Evolutionary conservation across 2,888 invertebrate genomes (phyloP).

Genomic region (Philopedon plagiatum): DNA sequence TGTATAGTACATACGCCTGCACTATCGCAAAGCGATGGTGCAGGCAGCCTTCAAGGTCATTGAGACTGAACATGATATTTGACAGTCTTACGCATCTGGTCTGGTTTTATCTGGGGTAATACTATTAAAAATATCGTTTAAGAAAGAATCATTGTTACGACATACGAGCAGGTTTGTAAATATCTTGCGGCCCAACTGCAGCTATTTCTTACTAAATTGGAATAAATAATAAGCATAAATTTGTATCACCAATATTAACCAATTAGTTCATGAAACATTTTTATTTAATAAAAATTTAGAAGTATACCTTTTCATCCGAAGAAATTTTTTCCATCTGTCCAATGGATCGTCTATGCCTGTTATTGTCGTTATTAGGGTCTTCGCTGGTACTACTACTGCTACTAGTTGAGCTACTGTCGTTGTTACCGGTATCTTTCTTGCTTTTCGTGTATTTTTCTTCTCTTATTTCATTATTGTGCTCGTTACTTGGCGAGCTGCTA

Average conservation of each 20-base stretch:
- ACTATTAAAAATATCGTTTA: too few relatives aligned
- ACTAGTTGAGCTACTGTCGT: slow-evolving; percentile 14
- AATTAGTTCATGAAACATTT: not conserved
- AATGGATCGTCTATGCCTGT: slow-evolving; percentile 52
- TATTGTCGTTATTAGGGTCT: slow-evolving; percentile 34
- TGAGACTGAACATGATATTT: too few relatives aligned
- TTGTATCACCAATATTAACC: not conserved
- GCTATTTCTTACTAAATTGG: too few relatives aligned
- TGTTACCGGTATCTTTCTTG: slow-evolving; percentile 15
- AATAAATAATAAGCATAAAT: too few relatives aligned
- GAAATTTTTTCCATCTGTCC: slow-evolving; percentile 57
- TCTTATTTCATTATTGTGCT: not conserved
- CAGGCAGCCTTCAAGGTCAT: too few relatives aligned
- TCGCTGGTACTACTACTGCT: slow-evolving; percentile 24
- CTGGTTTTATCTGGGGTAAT: too few relatives aligned
- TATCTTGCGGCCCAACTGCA: too few relatives aligned
- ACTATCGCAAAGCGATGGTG: too few relatives aligned
- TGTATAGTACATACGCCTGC: too few relatives aligned
- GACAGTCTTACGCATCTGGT: too few relatives aligned
- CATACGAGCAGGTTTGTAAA: too few relatives aligned
- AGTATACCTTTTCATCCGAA: slow-evolving; percentile 57
- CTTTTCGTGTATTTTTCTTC: not conserved
- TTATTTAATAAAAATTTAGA: not conserved
- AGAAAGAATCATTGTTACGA: too few relatives aligned
- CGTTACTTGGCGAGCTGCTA: slow-evolving; percentile 25